Evolutionary conservation across 2,113 vertebrate species (phyloP), one percentile per base, ranked within the genome.

Genomic region (Trichomycterus rosablanca): DNA sequence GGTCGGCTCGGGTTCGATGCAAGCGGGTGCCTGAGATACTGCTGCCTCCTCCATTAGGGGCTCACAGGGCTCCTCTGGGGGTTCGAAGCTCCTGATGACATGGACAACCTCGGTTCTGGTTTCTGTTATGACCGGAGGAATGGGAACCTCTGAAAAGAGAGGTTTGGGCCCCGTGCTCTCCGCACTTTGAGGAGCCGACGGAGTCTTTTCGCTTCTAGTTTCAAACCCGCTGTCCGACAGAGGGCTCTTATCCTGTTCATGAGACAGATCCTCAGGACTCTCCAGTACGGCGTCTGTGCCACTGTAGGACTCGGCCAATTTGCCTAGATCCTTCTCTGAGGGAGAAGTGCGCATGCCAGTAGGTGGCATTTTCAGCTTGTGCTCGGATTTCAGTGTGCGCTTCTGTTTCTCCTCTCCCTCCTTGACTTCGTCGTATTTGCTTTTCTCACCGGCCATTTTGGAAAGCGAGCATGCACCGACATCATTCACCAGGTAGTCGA

Each of bases 311-410:
- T 99, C 96, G 0, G 96, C 84, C 65, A 99, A 89, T 83, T 98
- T 99, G 77, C 92, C 92, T 4, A 99, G 71, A 74, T 99, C 96
- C 73, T 97, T 99, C 79, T 99, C 96, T 0, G 95, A 98, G 35
- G 93, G 92, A 50, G 94, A 97, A 35, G 93, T 87, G 67, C 92
- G 89, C 92, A 97, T 93, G 66, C 92, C 90, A 64, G 92, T 84
- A 50, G 94, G 95, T 52, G 96, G 96, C 95, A 99, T 99, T 87
- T 99, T 99, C 59, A 99, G 92, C 78, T 99, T 99, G 76, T 98
- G 90, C 68, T 98, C 96, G 70, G 95, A 93, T 74, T 96, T 98
- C 50, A 97, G 83, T 75, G 93, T 78, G 51, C 94, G 89, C 60
- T 96, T 99, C 72, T 94, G 93, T 84, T 94, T 93, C 76, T 99